Evolutionary conservation across 2,888 invertebrate species (phyloP).

Genomic region (Eucera pruinosa): DNA sequence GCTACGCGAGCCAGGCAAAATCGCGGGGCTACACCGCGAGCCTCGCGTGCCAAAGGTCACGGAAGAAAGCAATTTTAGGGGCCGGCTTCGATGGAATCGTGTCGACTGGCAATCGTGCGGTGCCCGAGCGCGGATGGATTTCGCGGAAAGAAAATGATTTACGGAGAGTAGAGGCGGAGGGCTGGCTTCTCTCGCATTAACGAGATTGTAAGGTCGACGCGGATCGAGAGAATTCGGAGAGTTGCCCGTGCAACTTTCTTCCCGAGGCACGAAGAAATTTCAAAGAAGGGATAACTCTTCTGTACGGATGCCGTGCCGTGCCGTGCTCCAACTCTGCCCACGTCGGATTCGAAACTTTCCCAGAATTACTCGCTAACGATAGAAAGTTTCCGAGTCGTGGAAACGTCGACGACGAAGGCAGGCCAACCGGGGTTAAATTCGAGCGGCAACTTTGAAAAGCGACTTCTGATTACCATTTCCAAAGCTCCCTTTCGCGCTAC

Average conservation of each 20-base stretch:
- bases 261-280: constrained; percentile 57
- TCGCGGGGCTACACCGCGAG: no score
- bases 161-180: constrained; percentile 32
- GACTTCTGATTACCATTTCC: constrained; percentile 47
- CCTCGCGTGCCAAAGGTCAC: constrained; percentile 16
- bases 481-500: background rate
- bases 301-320: constrained; percentile 29
- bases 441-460: constrained; percentile 26
- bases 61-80: constrained; percentile 55
- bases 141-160: constrained; percentile 65
- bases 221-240: constrained; percentile 48
- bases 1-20: background rate
- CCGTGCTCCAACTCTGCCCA: constrained; percentile 46
- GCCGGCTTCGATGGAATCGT: constrained; percentile 16
- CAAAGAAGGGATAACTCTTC: constrained; percentile 58
- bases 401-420: constrained; percentile 49
- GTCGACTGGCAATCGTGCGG: constrained; percentile 44
- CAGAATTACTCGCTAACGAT: constrained; percentile 64
- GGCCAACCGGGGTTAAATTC: constrained; percentile 30
- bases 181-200: constrained; percentile 57
- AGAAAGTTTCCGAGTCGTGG: no score
- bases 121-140: constrained; percentile 40
- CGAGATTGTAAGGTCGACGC: constrained; percentile 60
- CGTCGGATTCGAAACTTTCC: constrained; percentile 51
- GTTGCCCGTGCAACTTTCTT: constrained; percentile 54